These are phyloP conservation scores for Agrypnia vestita DNA, from an alignment of 1,140 invertebrate genomes.

Conservation along the genomic window DNA sequence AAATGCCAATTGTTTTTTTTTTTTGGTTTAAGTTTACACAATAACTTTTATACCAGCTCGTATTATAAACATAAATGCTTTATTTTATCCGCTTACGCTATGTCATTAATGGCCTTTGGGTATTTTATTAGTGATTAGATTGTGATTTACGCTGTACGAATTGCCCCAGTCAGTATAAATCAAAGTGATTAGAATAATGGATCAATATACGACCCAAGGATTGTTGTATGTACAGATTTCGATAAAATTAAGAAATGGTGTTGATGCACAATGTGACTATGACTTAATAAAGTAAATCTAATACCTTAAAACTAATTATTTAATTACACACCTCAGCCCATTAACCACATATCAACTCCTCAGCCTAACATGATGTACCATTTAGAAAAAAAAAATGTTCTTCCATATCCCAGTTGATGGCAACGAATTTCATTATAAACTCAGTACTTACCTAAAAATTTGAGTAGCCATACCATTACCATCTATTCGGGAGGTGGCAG, in stretches of 20 bases:
- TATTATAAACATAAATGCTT: background rate
- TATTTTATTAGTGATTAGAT: conserved; percentile 2
- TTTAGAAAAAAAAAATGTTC: too few relatives aligned
- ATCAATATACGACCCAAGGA: conserved; percentile 5
- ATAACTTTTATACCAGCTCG: background rate
- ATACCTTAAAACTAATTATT: background rate
- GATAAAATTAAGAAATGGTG: conserved; percentile 24
- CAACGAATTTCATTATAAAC: too few relatives aligned
- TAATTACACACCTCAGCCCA: background rate
- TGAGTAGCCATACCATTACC: too few relatives aligned
- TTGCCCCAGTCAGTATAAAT: conserved; percentile 1
- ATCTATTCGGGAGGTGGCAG: too few relatives aligned
- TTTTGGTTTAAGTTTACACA: background rate
- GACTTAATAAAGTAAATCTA: conserved; percentile 40
- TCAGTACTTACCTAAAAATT: background rate
- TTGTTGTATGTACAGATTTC: conserved; percentile 32
- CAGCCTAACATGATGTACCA: too few relatives aligned
- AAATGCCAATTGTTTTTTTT: too few relatives aligned
- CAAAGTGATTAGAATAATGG: conserved; percentile 15
- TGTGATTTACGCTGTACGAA: background rate
- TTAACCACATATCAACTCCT: too few relatives aligned
- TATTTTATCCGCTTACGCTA: background rate
- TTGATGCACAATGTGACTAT: conserved; percentile 32
- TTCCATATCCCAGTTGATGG: too few relatives aligned
- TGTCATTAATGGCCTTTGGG: conserved; percentile 1